Evolutionary conservation across 64 coral and sea anemone species (phyloP), one percentile per base, ranked within the genome.

Genomic region (Montipora sp.): DNA sequence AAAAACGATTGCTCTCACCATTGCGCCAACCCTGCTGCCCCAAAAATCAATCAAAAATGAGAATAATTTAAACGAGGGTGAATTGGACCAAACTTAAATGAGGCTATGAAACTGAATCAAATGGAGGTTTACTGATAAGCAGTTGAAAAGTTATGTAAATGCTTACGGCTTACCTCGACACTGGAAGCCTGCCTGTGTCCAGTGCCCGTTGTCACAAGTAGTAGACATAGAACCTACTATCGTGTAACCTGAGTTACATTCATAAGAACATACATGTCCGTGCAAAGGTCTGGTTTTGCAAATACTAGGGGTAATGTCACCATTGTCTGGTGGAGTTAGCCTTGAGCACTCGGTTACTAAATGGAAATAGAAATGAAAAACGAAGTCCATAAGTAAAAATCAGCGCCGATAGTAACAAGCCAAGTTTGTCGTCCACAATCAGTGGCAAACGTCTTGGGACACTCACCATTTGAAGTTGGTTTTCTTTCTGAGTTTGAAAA

Each of bases 191-290:
- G 12, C 57, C 22, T 83, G 21, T 91, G 79, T 91, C 89, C 89
- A 91, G 19, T 8, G 14, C 4, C 89, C 87, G 60, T 65, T 75
- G 19, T 55, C 11, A 53, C 92, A 94, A 6, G 24, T 81, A 50
- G 65, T 83, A 14, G 51, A 65, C n/a, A 15, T 49, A 23, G 85
- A 47, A 0, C 92, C 92, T 75, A 49, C 19, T 20, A 84, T 23
- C 27, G 53, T 90, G 69, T 78, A 94, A 22, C 87, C 93, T 59
- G 88, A 47, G 24, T 44, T 90, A 19, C 93, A 94, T 55, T 78
- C 46, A 51, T 83, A 76, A n/a, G 11, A 59, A 27, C 92, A 94
- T 19, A 24, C 47, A 68, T 51, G 68, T 3, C 87, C 93, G 14
- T 89, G 66, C 8, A 90, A 66, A 75, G 89, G 89, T 12, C 70